These are phyloP conservation scores for Mormoops blainvillei DNA, from an alignment of 2,113 vertebrate species.

Conservation along the genomic window DNA sequence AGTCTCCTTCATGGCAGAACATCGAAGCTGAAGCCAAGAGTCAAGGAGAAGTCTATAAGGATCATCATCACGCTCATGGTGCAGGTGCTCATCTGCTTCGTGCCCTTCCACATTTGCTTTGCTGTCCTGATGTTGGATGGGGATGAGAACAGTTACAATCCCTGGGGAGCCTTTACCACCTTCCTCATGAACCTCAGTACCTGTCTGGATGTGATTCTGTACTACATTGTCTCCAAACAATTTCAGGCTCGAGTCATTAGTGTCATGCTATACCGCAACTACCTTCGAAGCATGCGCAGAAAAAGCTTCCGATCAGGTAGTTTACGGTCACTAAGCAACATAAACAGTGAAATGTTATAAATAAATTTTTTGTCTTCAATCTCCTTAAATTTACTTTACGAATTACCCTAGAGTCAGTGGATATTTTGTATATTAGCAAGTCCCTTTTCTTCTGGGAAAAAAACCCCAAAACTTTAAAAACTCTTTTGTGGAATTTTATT, in stretches of 20 bases:
- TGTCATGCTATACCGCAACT: slow-evolving; percentile 95
- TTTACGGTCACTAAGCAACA: slow-evolving; percentile 89
- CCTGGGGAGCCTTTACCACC: slow-evolving; percentile 91
- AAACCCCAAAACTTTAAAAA: background rate
- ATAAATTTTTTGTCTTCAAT: background rate
- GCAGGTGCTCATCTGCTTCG: slow-evolving; percentile 93
- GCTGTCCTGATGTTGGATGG: slow-evolving; percentile 84
- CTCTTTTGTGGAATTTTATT: background rate
- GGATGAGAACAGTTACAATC: slow-evolving; percentile 73
- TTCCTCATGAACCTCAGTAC: slow-evolving; percentile 97
- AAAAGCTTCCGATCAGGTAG: slow-evolving; percentile 91
- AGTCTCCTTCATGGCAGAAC: slow-evolving; percentile 89
- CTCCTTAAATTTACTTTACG: background rate
- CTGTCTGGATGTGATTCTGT: slow-evolving; percentile 93
- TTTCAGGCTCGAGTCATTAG: slow-evolving; percentile 98
- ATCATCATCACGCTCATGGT: slow-evolving; percentile 93
- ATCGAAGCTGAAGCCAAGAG: slow-evolving; percentile 94
- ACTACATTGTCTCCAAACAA: slow-evolving; percentile 97
- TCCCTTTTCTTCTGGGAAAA: background rate
- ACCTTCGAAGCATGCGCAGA: slow-evolving; percentile 92
- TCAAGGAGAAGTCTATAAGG: slow-evolving; percentile 94
- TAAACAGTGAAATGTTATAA: slow-evolving; percentile 93
- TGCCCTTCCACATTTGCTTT: slow-evolving; percentile 92
- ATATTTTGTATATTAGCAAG: background rate
- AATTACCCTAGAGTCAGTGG: background rate